Conservation (phyloP, 1,140 invertebrate species). For the Formica selysi region DNA sequence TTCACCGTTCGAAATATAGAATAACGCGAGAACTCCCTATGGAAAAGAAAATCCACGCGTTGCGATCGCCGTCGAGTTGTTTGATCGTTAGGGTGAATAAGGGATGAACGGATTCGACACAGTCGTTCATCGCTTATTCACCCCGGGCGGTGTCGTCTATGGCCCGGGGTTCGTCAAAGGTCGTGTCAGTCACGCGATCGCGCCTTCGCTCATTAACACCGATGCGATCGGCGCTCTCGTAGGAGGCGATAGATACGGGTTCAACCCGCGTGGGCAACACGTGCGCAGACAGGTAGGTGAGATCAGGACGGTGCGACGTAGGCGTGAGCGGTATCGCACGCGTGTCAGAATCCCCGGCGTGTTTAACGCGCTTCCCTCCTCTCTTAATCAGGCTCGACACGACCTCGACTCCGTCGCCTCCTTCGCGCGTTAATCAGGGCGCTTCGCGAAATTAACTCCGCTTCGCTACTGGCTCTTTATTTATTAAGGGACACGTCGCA, state of each 20-base stretch:
- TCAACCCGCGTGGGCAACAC: slow-evolving; percentile 30
- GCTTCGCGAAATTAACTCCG: slow-evolving; percentile 19
- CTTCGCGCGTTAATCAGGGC: slow-evolving; percentile 30
- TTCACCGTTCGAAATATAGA: neutral
- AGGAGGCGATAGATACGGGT: neutral
- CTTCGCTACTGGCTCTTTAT: neutral
- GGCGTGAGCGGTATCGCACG: slow-evolving; percentile 50
- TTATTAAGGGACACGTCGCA: slow-evolving; percentile 9
- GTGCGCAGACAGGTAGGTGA: slow-evolving; percentile 56
- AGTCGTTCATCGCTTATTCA: slow-evolving; percentile 13
- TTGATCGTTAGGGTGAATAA: slow-evolving; percentile 43
- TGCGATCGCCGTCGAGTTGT: neutral
- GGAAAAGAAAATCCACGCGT: neutral
- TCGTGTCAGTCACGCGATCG: slow-evolving; percentile 72
- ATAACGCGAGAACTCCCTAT: neutral
- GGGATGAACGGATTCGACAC: slow-evolving; percentile 19
- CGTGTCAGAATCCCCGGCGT: slow-evolving; percentile 52
- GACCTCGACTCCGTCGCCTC: slow-evolving; percentile 52
- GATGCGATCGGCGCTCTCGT: slow-evolving; percentile 11
- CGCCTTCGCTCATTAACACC: slow-evolving; percentile 69
- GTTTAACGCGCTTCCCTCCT: slow-evolving; percentile 53
- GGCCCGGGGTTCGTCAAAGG: slow-evolving; percentile 48
- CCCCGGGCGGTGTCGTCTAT: neutral
- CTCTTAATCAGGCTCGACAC: slow-evolving; percentile 65
- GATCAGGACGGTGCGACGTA: slow-evolving; percentile 15